These are phyloP conservation scores for Callinectes sapidus DNA, from an alignment of 2,888 invertebrate species.

Conservation along the genomic window DNA sequence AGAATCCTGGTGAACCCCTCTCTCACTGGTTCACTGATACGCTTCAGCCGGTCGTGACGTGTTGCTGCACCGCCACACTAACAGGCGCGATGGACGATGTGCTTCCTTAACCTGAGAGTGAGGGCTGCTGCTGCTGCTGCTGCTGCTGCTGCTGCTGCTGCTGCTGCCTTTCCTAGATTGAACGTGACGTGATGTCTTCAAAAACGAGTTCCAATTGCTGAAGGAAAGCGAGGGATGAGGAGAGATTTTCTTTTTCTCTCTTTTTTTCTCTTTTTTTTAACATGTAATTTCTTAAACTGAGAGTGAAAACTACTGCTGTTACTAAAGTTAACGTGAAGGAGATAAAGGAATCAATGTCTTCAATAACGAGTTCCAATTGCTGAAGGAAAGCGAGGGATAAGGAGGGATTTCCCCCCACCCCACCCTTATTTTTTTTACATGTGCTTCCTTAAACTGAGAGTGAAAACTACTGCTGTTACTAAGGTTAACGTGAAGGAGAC, in stretches of 20 bases:
- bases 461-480: not conserved
- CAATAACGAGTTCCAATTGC: too few species aligned
- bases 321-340: too few species aligned
- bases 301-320: not conserved
- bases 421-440: too few species aligned
- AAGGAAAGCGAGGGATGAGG: too few species aligned
- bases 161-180: too few species aligned
- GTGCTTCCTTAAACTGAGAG: not conserved
- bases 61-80: not conserved
- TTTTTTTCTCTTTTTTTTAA: too few species aligned
- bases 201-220: too few species aligned
- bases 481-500: too few species aligned
- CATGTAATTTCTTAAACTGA: not conserved
- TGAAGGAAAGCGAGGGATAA: too few species aligned
- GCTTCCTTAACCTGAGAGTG: not conserved
- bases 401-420: too few species aligned
- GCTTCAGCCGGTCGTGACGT: not conserved
- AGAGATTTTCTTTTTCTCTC: too few species aligned
- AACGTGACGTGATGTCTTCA: not conserved
- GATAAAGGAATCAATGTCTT: too few species aligned
- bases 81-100: not conserved
- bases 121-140: not conserved
- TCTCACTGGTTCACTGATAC: constrained; percentile 16
- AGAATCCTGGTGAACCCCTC: not conserved
- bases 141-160: not conserved